These are phyloP conservation scores for Cervus canadensis DNA, from an alignment of 2,113 vertebrate species.

Conservation along the genomic window DNA sequence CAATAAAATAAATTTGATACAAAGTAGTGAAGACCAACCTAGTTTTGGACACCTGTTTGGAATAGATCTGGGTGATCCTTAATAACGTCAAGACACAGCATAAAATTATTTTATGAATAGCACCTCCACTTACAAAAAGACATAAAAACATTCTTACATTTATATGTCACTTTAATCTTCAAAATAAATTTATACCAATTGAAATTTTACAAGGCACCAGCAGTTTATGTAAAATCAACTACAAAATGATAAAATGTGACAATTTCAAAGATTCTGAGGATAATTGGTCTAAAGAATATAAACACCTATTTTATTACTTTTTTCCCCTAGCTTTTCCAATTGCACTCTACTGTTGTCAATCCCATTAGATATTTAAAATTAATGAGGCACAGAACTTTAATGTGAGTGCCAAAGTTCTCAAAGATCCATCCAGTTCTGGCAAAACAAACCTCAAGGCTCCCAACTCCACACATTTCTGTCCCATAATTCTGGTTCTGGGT, in stretches of 20 bases:
- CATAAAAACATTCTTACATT: not conserved
- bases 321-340: not conserved
- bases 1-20: slow-evolving; percentile 9
- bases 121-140: not conserved
- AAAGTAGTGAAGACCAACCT: not conserved
- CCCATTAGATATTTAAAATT: not conserved
- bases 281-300: slow-evolving; percentile 2
- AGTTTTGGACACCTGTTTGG: not conserved
- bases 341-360: not conserved
- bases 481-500: not conserved
- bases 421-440: not conserved
- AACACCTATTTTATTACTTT: not conserved
- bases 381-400: not conserved
- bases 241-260: slow-evolving; percentile 12
- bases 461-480: not conserved
- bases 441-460: not conserved
- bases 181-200: slow-evolving; percentile 28
- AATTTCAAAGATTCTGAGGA: not conserved
- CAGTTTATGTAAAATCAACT: slow-evolving; percentile 15
- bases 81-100: not conserved
- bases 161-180: slow-evolving; percentile 7
- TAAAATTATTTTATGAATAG: slow-evolving; percentile 30
- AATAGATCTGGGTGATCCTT: not conserved
- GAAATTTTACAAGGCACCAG: not conserved
- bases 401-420: not conserved